Conservation (phyloP, 2,113 vertebrate genomes). For the Aegotheles bennettii region DNA sequence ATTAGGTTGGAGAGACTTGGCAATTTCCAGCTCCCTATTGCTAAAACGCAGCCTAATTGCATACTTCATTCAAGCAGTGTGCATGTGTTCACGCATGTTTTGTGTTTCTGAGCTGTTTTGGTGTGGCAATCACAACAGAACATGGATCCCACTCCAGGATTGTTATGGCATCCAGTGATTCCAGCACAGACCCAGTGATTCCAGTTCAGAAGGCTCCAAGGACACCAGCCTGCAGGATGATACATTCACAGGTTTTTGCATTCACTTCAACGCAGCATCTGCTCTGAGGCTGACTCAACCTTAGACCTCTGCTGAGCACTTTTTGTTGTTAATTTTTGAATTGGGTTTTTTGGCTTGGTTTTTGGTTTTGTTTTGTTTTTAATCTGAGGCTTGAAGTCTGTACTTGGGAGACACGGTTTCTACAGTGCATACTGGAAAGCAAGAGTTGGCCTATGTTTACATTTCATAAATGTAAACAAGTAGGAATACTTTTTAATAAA, state of each 20-base stretch:
- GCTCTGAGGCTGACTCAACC: background rate
- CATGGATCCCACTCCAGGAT: background rate
- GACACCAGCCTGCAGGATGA: background rate
- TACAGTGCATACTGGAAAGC: background rate
- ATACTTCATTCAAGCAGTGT: background rate
- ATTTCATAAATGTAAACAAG: background rate
- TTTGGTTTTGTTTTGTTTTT: background rate
- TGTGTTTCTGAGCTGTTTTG: background rate
- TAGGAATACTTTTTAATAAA: background rate
- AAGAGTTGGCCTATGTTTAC: background rate
- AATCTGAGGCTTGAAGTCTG: background rate
- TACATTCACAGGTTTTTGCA: background rate
- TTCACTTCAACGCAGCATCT: background rate
- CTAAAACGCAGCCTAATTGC: background rate
- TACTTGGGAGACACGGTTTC: background rate
- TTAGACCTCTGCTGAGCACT: background rate
- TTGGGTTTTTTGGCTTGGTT: background rate
- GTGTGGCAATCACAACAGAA: background rate
- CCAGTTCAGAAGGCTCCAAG: background rate
- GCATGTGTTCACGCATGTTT: accelerated
- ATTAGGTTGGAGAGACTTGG: background rate
- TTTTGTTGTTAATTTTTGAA: accelerated
- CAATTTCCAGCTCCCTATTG: background rate
- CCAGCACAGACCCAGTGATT: background rate
- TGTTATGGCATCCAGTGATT: background rate